Percentiles rank a stretch among this genome's conserved stretches.
Conservation (phyloP, 2,797 vertebrate genomes). For the Hylomyscus alleni region DNA sequence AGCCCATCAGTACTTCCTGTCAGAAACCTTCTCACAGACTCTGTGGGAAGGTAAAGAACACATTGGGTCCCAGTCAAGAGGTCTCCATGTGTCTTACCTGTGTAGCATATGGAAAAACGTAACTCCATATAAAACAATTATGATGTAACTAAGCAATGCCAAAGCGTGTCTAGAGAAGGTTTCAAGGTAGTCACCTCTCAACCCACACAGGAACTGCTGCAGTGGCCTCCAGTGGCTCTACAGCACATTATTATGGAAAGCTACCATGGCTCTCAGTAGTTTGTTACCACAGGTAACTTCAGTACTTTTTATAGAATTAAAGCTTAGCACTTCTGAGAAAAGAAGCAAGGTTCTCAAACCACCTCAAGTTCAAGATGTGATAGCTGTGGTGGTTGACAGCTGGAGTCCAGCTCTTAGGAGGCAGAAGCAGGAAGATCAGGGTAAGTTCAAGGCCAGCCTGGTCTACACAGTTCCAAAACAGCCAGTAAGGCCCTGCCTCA, state of each 20-base stretch:
- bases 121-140: background rate
- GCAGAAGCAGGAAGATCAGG: background rate
- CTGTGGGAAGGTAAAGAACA: background rate
- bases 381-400: background rate
- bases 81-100: background rate
- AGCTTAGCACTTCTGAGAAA: background rate
- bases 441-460: background rate
- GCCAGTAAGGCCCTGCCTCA: background rate
- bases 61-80: background rate
- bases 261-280: background rate
- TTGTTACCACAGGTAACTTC: slow-evolving; percentile 27
- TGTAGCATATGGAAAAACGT: background rate
- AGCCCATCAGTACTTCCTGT: background rate
- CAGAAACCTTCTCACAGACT: background rate
- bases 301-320: background rate
- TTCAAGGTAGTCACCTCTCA: background rate
- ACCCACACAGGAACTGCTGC: background rate
- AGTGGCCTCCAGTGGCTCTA: background rate
- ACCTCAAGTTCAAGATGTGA: background rate
- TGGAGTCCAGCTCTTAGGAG: background rate
- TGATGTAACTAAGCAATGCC: background rate
- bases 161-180: background rate
- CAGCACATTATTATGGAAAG: background rate
- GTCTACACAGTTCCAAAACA: background rate
- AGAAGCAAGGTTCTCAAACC: background rate